phyloP scores from a whole-genome alignment of 2,797 vertebrate genomes.

The Notoglanidium macrostoma region DNA sequence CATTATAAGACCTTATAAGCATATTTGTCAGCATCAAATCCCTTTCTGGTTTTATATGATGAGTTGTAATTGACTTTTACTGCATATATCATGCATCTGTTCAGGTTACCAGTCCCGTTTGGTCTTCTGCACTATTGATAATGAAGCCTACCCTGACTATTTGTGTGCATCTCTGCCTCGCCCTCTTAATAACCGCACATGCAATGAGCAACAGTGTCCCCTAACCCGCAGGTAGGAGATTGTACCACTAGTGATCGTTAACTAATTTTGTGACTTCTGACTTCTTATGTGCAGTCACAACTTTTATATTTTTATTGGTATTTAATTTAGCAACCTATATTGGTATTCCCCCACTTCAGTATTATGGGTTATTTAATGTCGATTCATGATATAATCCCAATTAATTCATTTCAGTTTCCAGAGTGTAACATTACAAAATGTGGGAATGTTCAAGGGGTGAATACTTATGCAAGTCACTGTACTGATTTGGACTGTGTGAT shows the following conservation, averaged over 20 bases:
- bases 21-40: not conserved
- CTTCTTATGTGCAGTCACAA: not conserved
- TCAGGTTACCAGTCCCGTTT: slow-evolving; percentile 88
- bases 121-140: slow-evolving; percentile 90
- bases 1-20: not conserved
- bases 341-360: not conserved
- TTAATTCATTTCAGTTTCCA: not conserved
- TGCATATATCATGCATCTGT: not conserved
- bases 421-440: not conserved
- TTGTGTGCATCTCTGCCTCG: slow-evolving; percentile 81
- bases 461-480: not conserved
- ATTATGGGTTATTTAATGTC: not conserved
- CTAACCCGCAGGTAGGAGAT: slow-evolving; percentile 80
- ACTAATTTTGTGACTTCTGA: not conserved
- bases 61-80: not conserved
- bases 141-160: slow-evolving; percentile 85
- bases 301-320: not conserved
- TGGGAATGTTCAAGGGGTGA: not conserved
- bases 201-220: slow-evolving; percentile 85
- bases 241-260: not conserved
- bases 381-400: not conserved
- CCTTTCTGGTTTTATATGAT: not conserved
- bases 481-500: slow-evolving; percentile 13
- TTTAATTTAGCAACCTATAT: not conserved
- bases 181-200: slow-evolving; percentile 83